phyloP scores from a whole-genome alignment of 2,113 vertebrate species.

The Acrocephalus arundinaceus region DNA sequence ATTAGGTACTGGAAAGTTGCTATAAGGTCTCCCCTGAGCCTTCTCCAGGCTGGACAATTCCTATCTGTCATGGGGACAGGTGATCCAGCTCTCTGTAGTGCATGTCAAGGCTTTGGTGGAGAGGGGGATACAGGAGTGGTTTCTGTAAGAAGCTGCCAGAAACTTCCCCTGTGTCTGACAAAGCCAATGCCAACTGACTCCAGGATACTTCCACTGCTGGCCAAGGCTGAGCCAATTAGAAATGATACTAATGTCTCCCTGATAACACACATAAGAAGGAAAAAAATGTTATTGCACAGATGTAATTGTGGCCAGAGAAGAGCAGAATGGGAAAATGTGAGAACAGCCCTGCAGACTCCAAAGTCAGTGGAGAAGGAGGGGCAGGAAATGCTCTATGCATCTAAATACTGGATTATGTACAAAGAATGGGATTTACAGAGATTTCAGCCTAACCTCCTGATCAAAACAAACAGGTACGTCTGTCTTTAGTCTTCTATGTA shows the following conservation, averaged over 20 bases:
- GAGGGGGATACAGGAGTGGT: too few relatives aligned
- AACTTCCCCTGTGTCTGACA: background rate
- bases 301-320: background rate
- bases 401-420: background rate
- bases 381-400: rapidly evolving
- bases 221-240: background rate
- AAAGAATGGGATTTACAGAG: background rate
- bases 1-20: too few relatives aligned
- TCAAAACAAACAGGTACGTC: background rate
- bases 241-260: background rate
- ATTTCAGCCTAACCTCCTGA: background rate
- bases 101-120: background rate
- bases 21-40: background rate
- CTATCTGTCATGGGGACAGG: background rate
- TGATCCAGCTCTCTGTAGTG: background rate
- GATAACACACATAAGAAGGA: background rate
- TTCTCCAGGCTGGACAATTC: background rate
- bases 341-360: background rate
- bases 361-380: background rate
- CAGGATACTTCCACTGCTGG: background rate
- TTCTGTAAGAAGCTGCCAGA: background rate
- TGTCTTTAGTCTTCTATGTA: background rate
- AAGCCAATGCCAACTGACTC: background rate
- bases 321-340: background rate
- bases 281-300: background rate